Evolutionary conservation across 2,888 invertebrate species (phyloP).

Genomic region (Mactromeris polynyma): DNA sequence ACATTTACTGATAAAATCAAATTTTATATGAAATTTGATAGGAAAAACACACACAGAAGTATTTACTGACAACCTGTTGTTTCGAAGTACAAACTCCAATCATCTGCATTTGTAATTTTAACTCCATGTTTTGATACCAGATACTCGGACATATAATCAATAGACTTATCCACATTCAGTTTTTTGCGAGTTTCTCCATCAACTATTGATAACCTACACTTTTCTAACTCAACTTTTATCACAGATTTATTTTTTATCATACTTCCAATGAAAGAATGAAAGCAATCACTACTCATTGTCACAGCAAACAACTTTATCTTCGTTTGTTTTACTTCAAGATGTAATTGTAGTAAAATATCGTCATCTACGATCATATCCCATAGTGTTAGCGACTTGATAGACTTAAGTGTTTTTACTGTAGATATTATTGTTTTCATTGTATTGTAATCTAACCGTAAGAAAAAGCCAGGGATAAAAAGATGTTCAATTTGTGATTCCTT

Average conservation of each 20-base stretch:
- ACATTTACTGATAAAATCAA: too few species aligned
- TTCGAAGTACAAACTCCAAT: not conserved
- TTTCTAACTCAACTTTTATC: not conserved
- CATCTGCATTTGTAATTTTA: not conserved
- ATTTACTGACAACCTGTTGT: not conserved
- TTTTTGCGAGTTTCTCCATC: not conserved
- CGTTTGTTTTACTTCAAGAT: too few species aligned
- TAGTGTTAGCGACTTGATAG: not conserved
- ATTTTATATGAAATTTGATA: too few species aligned
- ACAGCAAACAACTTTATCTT: too few species aligned
- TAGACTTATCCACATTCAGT: not conserved
- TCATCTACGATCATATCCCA: not conserved
- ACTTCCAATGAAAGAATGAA: not conserved
- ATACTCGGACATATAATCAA: too few species aligned
- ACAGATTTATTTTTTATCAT: not conserved
- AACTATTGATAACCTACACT: not conserved
- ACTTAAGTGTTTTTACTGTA: not conserved
- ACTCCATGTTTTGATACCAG: too few species aligned
- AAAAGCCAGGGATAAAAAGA: not conserved
- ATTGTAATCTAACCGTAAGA: not conserved
- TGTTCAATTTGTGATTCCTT: not conserved
- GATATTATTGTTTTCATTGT: not conserved
- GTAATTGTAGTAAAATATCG: too few species aligned
- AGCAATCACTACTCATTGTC: too few species aligned
- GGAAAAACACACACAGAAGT: not conserved